A percentile compares a stretch with the other conserved stretches of the same genome.
phyloP scores from a whole-genome alignment of 2,888 invertebrate species.

The Acleris holmiana region DNA sequence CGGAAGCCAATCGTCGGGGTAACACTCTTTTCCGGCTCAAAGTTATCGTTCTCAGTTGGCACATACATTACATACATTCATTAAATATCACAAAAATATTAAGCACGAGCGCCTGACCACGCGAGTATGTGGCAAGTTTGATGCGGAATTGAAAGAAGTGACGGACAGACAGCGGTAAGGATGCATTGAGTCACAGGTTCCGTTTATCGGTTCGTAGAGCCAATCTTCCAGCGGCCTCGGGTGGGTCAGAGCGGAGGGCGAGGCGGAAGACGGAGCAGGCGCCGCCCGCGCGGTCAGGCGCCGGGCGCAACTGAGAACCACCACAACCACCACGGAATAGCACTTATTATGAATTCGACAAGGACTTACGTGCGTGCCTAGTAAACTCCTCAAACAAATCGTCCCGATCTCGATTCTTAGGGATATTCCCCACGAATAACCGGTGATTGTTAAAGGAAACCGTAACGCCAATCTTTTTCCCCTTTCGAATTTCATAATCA shows the following conservation, averaged over 20 bases:
- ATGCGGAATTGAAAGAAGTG: constrained; percentile 5
- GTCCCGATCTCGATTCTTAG: constrained; percentile 99
- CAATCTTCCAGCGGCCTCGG: too few species aligned
- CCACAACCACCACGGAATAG: constrained; percentile 59
- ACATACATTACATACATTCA: constrained; percentile 18
- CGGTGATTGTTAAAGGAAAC: constrained; percentile 99
- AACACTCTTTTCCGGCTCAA: constrained; percentile 53
- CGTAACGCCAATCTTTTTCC: constrained; percentile 99
- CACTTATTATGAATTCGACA: constrained; percentile 85
- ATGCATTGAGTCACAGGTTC: constrained; percentile 9
- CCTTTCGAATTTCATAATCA: constrained; percentile 99
- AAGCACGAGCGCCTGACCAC: constrained; percentile 19
- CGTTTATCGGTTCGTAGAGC: background rate
- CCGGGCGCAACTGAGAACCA: constrained; percentile 30
- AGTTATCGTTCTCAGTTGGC: constrained; percentile 32
- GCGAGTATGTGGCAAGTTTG: background rate
- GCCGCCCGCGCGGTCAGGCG: constrained; percentile 11
- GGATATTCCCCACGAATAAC: constrained; percentile 99
- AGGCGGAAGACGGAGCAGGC: background rate
- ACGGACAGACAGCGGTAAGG: constrained; percentile 10
- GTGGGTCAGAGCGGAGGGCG: too few species aligned
- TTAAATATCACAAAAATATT: too few species aligned
- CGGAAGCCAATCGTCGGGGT: constrained; percentile 71
- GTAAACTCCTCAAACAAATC: constrained; percentile 99
- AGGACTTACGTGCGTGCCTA: constrained; percentile 99